A percentile compares a stretch with the other conserved stretches of the same genome.
These are phyloP conservation scores for Nannospalax galili DNA, from an alignment of 2,113 vertebrate species.

Conservation along the genomic window DNA sequence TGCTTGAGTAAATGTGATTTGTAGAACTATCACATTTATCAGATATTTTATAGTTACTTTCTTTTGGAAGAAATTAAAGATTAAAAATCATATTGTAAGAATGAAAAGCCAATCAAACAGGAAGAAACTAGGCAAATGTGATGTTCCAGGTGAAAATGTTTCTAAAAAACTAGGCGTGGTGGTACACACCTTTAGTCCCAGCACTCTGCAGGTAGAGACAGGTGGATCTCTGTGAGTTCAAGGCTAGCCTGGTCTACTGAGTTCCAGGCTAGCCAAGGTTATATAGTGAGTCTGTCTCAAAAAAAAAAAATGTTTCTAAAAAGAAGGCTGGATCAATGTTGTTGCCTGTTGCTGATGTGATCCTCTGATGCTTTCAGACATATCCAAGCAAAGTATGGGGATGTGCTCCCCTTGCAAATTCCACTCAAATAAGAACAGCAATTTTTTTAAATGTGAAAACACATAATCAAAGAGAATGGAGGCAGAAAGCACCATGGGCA, in stretches of 20 bases:
- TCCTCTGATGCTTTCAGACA: not conserved
- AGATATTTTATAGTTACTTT: not conserved
- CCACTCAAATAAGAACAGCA: slow-evolving; percentile 10
- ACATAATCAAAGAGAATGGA: not conserved
- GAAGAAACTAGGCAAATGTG: not conserved
- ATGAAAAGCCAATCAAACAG: not conserved
- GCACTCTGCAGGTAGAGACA: too few species aligned
- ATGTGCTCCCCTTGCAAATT: not conserved
- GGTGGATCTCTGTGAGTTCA: too few species aligned
- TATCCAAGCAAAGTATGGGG: not conserved
- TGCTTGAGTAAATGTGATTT: slow-evolving; percentile 9
- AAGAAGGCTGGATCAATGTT: not conserved
- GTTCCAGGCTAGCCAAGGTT: too few species aligned
- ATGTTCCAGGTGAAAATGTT: not conserved
- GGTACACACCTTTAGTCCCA: too few species aligned
- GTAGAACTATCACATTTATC: not conserved
- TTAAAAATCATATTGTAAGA: not conserved
- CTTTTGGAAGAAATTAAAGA: not conserved
- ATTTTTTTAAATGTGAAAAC: not conserved
- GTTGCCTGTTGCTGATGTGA: not conserved
- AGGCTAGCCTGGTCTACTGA: too few species aligned
- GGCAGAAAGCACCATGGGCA: not conserved
- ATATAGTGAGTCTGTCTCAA: too few species aligned
- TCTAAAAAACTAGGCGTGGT: not conserved
- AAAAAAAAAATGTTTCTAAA: not conserved